Evolutionary conservation across 2,888 invertebrate genomes (phyloP), one percentile per base, ranked within the genome.

Genomic region (Amblyjoppa fuscipennis): DNA sequence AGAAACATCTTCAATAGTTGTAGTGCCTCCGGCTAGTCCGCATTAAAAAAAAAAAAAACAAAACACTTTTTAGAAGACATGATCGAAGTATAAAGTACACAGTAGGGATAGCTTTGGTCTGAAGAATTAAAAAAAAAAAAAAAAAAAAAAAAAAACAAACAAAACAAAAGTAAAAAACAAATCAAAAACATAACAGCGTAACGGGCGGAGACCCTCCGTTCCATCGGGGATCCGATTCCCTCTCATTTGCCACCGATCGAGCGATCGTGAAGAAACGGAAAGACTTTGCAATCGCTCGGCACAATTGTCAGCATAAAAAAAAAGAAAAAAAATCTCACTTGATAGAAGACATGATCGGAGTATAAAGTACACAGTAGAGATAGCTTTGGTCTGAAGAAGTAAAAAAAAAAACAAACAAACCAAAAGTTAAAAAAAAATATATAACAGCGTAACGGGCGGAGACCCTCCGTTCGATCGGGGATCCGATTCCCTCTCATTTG

Each of bases 1-100:
- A 76, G 61, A 76, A 78, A 77, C 45, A 78, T 79, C n/a, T 64
- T 78, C 77, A 34, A 25, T 41, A 28, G 28, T 64, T 16, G 13
- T 64, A 53, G 49, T 51, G 73, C 64, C 64, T 70, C 38, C 7
- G 56, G 68, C 73, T 80, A 80, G 53, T 34, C 20, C 49, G 69
- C 20, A 76, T 73, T 31, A 64, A 5, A 16, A n/a, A 53, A 66
- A 25, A 73, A 9, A 49, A 34, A 4, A 28, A 2, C 34, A 31
- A 64, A 31, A 64, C 41, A 0, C 3, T 41, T 41, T 2, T 3
- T 41, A 41, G 41, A 41, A 41, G 41, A 41, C 20, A 61, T 16
- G 45, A 53, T 79, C 53, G 51, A 53, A 79, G 71, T 79, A 41
- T 41, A 64, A 64, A 71, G 6, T 31, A 61, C 31, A 61, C 3